These are phyloP conservation scores for Collichthys lucidus DNA, from an alignment of 2,113 vertebrate species.

Conservation along the genomic window DNA sequence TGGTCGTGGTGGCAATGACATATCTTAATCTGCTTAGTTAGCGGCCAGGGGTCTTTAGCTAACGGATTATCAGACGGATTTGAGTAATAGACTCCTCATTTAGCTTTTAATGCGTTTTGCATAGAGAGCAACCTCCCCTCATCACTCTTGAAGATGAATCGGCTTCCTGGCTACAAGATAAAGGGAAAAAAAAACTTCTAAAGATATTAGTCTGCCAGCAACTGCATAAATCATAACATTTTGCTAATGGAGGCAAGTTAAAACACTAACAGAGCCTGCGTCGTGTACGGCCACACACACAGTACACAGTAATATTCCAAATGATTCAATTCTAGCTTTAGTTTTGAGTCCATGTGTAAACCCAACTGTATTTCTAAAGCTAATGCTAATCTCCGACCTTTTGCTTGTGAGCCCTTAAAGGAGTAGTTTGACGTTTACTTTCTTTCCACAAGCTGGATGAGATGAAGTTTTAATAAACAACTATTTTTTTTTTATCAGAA, in stretches of 20 bases:
- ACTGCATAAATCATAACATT: slow-evolving; percentile 96
- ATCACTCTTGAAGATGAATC: slow-evolving; percentile 98
- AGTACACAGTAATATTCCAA: neutral
- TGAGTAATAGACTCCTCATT: slow-evolving; percentile 99
- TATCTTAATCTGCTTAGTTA: slow-evolving; percentile 91
- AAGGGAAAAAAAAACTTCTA: slow-evolving; percentile 81
- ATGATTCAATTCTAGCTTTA: neutral
- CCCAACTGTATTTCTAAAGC: neutral
- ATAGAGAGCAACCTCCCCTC: slow-evolving; percentile 95
- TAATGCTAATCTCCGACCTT: neutral
- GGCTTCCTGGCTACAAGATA: slow-evolving; percentile 88
- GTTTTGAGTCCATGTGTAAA: neutral
- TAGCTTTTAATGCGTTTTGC: slow-evolving; percentile 97
- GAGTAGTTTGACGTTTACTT: neutral
- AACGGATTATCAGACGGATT: slow-evolving; percentile 92
- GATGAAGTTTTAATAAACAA: slow-evolving; percentile 42
- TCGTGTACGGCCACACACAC: neutral
- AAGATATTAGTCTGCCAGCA: slow-evolving; percentile 92
- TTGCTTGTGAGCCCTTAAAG: neutral
- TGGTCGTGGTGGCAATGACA: slow-evolving; percentile 76
- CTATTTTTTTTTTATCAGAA: slow-evolving; percentile 9
- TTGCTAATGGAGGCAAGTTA: slow-evolving; percentile 92
- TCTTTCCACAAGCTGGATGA: neutral
- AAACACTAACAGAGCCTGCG: slow-evolving; percentile 84
- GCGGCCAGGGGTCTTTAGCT: slow-evolving; percentile 92